Base-by-base conservation (phyloP, 2,797 vertebrate species). In the Picus viridis region DNA sequence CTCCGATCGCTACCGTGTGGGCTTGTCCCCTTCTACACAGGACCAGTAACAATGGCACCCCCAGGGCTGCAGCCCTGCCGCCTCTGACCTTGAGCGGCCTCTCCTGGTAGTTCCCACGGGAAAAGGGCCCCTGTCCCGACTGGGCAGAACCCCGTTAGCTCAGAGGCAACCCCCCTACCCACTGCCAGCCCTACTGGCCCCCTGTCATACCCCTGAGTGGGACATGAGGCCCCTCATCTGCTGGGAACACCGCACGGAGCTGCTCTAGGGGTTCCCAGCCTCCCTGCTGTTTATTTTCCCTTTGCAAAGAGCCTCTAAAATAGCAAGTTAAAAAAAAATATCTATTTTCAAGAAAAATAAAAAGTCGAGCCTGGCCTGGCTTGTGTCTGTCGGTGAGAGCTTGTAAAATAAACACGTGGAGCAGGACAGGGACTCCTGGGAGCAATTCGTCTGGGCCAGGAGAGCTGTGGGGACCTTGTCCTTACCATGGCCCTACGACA, bases 281-380 rank as follows among this genome's bases (percentile, higher is more conserved):
- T 95, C 71, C 92, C 76, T 1, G 32, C 84, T 96, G 95, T 95
- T 96, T 96, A 94, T 96, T 96, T 96, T 96, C 87, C 76, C 90
- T 95, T 75, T 51, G 47, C 73, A 95, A 94, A 94, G 84, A 96
- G 70, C 70, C 74, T 92, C 89, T 93, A 83, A 94, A 96, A 96
- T 91, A 95, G 83, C 90, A 89, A 73, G 78, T 63, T 77, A 62
- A 85, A 70, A 67, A 75, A 71, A 30, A 15, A 32, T 0, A 62
- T 47, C 47, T 51, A 51, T 51, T 51, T 76, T 89, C 58, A 91
- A 92, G 80, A 49, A 92, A 94, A 96, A 93, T 61, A 92, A 75
- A 57, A 89, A 70, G 43, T 19, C 2, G 9, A 94, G 78, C 70
- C 69, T 90, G 90, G 15, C 87, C 69, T 4, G 24, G 76, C 73